Conservation (phyloP, 1,140 invertebrate species). For the Euura saliciscinereae region DNA sequence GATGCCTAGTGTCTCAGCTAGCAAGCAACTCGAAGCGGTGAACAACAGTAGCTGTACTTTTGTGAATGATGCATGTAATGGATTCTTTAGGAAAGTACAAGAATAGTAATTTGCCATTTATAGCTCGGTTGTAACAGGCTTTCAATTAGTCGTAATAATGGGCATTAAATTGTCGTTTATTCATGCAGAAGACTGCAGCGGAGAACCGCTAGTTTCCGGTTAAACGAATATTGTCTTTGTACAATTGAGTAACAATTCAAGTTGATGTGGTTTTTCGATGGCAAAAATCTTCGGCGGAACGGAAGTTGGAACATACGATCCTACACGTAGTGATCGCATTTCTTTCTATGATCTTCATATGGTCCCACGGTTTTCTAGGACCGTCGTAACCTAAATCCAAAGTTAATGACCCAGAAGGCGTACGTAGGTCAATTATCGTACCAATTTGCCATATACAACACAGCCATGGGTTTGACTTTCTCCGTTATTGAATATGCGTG, state of each 20-base stretch:
- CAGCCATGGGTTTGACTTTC: background rate
- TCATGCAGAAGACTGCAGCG: background rate
- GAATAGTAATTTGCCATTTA: background rate
- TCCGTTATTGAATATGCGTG: slow-evolving; percentile 4
- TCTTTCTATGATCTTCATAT: no score
- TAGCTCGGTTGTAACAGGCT: background rate
- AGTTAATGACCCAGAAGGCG: slow-evolving; percentile 1
- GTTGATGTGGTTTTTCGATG: no score
- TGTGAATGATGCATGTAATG: background rate
- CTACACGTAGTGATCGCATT: no score
- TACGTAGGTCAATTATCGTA: slow-evolving; percentile 1
- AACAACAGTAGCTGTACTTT: no score
- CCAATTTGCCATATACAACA: background rate
- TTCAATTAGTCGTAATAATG: background rate
- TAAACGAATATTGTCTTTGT: background rate
- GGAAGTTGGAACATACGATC: no score
- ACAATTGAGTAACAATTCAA: no score
- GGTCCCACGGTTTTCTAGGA: background rate
- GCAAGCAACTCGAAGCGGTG: no score
- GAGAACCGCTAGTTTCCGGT: background rate
- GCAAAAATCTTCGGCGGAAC: no score
- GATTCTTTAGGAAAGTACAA: background rate
- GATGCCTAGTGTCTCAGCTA: no score
- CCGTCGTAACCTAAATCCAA: background rate
- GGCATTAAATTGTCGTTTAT: background rate